A percentile compares a stretch with the other conserved stretches of the same genome.
Conservation (phyloP, 2,113 vertebrate genomes). For the Talpa occidentalis region DNA sequence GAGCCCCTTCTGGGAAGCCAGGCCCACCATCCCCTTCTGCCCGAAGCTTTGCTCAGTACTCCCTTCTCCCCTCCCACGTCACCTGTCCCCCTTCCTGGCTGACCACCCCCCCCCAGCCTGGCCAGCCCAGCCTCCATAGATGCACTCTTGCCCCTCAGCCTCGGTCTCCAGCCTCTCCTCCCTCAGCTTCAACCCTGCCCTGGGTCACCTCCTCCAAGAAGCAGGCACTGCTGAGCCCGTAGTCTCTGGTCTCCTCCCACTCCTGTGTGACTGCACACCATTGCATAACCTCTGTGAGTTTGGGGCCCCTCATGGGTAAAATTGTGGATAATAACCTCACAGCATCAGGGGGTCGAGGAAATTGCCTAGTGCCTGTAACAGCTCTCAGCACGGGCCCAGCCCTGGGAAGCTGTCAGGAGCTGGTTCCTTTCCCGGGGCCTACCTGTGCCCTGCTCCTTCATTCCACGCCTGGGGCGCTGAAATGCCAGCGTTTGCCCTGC, state of each 20-base stretch:
- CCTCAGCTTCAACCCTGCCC: too few relatives aligned
- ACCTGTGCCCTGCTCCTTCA: not conserved
- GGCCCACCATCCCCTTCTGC: not conserved
- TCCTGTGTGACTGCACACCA: not conserved
- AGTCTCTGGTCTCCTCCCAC: not conserved
- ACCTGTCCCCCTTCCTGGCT: not conserved
- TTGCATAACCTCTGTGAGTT: not conserved
- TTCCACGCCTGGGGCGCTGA: not conserved
- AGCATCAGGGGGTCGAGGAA: not conserved
- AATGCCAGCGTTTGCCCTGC: not conserved
- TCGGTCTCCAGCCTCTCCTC: not conserved
- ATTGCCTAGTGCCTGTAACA: not conserved
- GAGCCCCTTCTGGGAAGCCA: not conserved
- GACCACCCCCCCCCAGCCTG: not conserved
- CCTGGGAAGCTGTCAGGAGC: not conserved
- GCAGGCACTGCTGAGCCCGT: not conserved
- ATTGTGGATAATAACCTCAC: not conserved
- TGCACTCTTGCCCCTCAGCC: not conserved
- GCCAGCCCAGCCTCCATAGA: not conserved
- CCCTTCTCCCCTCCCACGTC: not conserved
- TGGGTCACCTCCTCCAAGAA: not conserved
- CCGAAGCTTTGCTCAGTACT: not conserved
- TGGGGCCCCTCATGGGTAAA: not conserved
- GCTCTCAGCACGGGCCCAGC: not conserved
- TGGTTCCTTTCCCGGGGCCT: not conserved